A percentile compares a stretch with the other conserved stretches of the same genome.
These are phyloP conservation scores for Pluvianellus socialis DNA, from an alignment of 2,113 vertebrate species.

Conservation along the genomic window DNA sequence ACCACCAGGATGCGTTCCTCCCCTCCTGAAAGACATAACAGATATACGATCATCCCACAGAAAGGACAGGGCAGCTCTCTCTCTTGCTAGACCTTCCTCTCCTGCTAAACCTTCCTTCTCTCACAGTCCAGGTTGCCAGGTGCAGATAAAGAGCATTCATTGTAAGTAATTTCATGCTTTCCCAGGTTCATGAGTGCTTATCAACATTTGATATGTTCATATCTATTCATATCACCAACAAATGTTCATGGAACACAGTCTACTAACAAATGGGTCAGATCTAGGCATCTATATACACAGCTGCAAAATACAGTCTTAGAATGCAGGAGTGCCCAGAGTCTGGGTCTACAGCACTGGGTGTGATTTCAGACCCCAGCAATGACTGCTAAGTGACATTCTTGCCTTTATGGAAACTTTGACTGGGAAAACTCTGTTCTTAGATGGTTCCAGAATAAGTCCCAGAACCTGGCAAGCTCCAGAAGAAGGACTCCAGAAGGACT, in stretches of 20 bases:
- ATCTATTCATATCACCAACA: background rate
- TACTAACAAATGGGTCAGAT: background rate
- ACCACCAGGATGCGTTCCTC: background rate
- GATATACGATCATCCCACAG: background rate
- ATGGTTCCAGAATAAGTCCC: background rate
- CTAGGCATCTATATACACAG: background rate
- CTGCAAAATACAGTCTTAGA: background rate
- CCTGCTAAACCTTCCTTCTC: background rate
- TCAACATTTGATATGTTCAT: background rate
- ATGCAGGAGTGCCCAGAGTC: background rate
- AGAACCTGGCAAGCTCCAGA: background rate
- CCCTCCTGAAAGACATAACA: background rate
- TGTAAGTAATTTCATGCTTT: background rate
- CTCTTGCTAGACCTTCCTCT: background rate
- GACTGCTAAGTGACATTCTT: background rate
- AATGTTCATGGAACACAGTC: background rate
- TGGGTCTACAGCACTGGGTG: accelerated
- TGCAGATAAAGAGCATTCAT: background rate
- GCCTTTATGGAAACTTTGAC: background rate
- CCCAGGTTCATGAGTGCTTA: background rate
- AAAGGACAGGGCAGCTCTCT: background rate
- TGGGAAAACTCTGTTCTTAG: background rate
- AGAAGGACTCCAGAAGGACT: background rate
- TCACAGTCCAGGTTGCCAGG: background rate
- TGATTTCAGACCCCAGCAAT: background rate